Evolutionary conservation across 2,797 vertebrate genomes (phyloP).

Genomic region (Tapirus indicus): DNA sequence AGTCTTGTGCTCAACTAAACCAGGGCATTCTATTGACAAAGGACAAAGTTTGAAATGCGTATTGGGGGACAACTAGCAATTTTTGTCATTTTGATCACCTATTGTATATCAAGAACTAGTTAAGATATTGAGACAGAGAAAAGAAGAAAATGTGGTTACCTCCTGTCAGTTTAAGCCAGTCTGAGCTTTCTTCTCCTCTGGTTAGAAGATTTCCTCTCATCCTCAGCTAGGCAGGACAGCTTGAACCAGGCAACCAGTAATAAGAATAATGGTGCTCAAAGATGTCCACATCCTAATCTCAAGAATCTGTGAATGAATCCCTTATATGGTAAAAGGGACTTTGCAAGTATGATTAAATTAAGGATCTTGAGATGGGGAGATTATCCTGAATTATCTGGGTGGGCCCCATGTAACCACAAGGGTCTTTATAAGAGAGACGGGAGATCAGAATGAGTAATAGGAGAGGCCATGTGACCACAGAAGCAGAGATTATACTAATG

Average conservation of each 20-base stretch:
- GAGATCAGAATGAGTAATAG: not conserved
- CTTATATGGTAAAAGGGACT: not conserved
- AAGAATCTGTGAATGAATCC: not conserved
- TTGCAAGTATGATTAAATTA: not conserved
- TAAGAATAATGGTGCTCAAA: not conserved
- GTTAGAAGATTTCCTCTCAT: not conserved
- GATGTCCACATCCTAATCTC: not conserved
- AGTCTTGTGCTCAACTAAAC: slow-evolving; percentile 15
- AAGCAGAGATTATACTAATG: not conserved
- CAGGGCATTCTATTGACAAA: not conserved
- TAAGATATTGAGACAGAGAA: not conserved
- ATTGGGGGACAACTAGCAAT: not conserved
- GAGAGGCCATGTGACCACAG: not conserved
- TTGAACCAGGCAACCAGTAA: not conserved
- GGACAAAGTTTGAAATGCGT: not conserved
- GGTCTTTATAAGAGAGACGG: not conserved
- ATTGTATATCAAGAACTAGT: not conserved
- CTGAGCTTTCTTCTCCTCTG: not conserved
- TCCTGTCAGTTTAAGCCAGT: not conserved
- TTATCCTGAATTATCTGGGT: not conserved
- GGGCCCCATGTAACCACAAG: not conserved
- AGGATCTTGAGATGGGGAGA: not conserved
- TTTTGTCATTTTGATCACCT: not conserved
- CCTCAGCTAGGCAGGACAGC: not conserved
- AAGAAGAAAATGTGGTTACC: not conserved